Evolutionary conservation across 2,797 vertebrate genomes (phyloP).

Genomic region (Salmo trutta): DNA sequence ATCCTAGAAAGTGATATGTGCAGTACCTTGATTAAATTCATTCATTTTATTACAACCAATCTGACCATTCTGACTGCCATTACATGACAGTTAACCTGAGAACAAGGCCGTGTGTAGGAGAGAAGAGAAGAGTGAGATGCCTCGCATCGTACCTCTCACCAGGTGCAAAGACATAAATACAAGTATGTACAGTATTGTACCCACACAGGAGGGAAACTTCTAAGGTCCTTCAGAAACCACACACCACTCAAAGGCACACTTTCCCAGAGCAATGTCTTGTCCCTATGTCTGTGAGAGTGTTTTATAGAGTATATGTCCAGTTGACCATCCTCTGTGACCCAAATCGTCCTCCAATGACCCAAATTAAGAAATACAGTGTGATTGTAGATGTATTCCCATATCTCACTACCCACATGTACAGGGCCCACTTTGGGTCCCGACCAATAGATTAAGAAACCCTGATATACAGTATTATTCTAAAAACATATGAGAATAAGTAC

Average conservation of each 20-base stretch:
- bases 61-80: background rate
- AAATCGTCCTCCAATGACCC: no score
- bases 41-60: background rate
- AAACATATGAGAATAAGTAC: background rate
- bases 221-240: background rate
- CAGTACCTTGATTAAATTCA: background rate
- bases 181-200: background rate
- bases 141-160: background rate
- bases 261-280: background rate
- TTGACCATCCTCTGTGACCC: background rate
- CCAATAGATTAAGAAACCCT: no score
- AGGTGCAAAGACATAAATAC: background rate
- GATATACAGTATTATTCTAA: background rate
- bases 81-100: conserved; percentile 6
- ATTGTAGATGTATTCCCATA: no score
- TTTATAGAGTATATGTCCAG: background rate
- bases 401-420: no score
- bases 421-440: no score
- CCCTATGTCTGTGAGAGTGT: background rate
- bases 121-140: background rate
- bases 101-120: background rate
- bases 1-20: conserved; percentile 1
- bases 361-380: no score
- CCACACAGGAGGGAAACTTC: background rate
- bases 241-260: background rate